Base-by-base conservation (phyloP, 2,797 vertebrate species). In the Heterohyrax brucei region DNA sequence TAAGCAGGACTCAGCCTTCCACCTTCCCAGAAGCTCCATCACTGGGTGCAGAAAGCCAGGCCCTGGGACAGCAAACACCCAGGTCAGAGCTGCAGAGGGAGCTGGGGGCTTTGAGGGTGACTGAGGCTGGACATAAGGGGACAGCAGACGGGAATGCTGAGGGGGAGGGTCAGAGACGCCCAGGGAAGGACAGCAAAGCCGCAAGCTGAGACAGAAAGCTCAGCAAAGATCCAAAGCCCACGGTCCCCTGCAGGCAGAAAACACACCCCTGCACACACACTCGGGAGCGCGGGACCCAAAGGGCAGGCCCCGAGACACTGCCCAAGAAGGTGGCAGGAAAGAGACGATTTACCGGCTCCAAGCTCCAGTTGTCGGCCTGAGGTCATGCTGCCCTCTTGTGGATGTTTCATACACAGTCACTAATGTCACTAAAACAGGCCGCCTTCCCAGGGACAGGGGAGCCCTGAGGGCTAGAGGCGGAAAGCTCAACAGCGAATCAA, bases 401-500 rank as follows among this genome's bases (percentile, higher is more conserved):
- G 44, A 28, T 16, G 10, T 7, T 26, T 10, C 24, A 26, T 1
- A 13, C 18, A 80, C 21, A 44, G 44, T 26, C n/a, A 7, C 39
- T 2, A 13, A 62, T 59, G 1, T 26, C 5, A 16, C 46, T 3
- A 19, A 39, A 59, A 1, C 18, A 3, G 0, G 10, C 13, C 30
- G 44, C 68, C 44, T 89, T 80, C 62, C 26, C 64, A 72, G 53
- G 18, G 53, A 56, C 53, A 56, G 13, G 13, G 53, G 50, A 14
- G 53, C 53, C 53, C 53, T 56, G 53, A 16, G 2, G 53, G 10
- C 53, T 56, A 16, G 13, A 4, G 53, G 12, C 18, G 13, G 18
- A 56, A 16, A 56, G 53, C 53, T 56, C 4, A 16, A 16, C 53
- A 14, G 12, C 50, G 13, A 53, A 13, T 53, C 50, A 53, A 53